Evolutionary conservation across 2,797 vertebrate species (phyloP).

Genomic region (Sebastes cheni): DNA sequence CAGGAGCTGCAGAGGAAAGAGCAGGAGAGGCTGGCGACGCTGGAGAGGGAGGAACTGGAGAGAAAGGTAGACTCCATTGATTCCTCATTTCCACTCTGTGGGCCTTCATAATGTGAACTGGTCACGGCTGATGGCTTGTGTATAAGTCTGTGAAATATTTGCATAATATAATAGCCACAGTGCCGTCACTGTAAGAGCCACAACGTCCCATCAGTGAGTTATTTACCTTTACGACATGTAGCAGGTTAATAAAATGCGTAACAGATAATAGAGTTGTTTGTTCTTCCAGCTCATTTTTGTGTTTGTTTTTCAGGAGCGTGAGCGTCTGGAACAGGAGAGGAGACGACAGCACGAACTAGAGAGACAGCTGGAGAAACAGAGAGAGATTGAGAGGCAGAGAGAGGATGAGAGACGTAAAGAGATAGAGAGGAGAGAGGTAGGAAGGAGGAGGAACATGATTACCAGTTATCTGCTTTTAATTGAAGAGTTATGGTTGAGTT

Average conservation of each 20-base stretch:
- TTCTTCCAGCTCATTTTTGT: background rate
- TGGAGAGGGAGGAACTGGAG: conserved; percentile 94
- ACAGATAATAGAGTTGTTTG: background rate
- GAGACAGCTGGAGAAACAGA: conserved; percentile 92
- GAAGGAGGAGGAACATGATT: background rate
- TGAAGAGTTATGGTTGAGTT: conserved; percentile 8
- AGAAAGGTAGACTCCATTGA: conserved; percentile 72
- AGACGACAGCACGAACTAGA: conserved; percentile 94
- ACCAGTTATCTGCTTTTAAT: conserved; percentile 5
- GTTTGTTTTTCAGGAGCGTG: conserved; percentile 82
- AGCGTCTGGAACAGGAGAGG: conserved; percentile 93
- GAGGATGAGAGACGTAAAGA: conserved; percentile 96
- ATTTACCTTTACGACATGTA: background rate
- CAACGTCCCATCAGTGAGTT: background rate
- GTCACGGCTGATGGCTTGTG: background rate
- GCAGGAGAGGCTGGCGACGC: conserved; percentile 91
- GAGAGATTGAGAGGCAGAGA: conserved; percentile 92
- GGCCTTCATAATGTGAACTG: background rate
- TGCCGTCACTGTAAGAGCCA: background rate
- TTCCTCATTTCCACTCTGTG: background rate
- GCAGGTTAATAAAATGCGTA: background rate
- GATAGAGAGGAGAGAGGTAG: conserved; percentile 95
- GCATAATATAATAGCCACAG: background rate
- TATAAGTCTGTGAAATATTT: background rate
- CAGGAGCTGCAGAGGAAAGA: conserved; percentile 97